Conservation (phyloP, 2,888 invertebrate species). For the Orthonychiurus folsomi region DNA sequence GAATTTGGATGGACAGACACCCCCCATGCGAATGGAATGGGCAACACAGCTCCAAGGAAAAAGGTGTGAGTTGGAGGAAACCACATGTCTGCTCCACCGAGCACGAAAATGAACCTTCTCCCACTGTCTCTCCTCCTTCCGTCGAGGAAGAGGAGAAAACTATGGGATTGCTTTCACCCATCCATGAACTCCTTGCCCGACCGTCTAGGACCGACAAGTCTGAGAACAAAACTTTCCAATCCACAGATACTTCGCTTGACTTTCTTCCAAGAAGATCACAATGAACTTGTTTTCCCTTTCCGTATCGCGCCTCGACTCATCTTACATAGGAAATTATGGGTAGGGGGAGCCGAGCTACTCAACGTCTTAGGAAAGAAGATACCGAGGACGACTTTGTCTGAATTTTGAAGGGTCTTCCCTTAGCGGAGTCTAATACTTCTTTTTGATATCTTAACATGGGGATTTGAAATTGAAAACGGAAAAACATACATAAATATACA, state of each 20-base stretch:
- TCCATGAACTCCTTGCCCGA: conserved; percentile 21
- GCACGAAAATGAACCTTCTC: conserved; percentile 41
- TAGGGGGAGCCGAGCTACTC: too few relatives aligned
- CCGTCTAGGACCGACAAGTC: not conserved
- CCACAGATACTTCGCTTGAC: not conserved
- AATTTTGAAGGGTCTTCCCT: too few relatives aligned
- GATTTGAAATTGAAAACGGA: too few relatives aligned
- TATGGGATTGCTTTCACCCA: conserved; percentile 27
- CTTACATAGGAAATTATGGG: not conserved
- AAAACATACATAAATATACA: too few relatives aligned
- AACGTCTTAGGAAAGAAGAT: too few relatives aligned
- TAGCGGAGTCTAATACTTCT: too few relatives aligned
- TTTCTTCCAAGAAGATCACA: conserved; percentile 3
- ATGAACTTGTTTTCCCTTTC: conserved; percentile 2
- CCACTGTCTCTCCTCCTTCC: conserved; percentile 29
- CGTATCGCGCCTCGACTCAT: not conserved
- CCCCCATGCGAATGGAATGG: too few relatives aligned
- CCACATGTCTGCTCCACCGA: conserved; percentile 37
- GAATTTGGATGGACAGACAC: too few relatives aligned
- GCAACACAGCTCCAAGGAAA: not conserved
- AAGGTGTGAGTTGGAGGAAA: conserved; percentile 21
- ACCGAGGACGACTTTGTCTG: too few relatives aligned
- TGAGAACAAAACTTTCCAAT: not conserved
- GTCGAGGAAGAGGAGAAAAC: conserved; percentile 12
- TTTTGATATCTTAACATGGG: too few relatives aligned